Evolutionary conservation across 2,888 invertebrate genomes (phyloP), one percentile per base, ranked within the genome.

Genomic region (Drosophila nr. medialis): DNA sequence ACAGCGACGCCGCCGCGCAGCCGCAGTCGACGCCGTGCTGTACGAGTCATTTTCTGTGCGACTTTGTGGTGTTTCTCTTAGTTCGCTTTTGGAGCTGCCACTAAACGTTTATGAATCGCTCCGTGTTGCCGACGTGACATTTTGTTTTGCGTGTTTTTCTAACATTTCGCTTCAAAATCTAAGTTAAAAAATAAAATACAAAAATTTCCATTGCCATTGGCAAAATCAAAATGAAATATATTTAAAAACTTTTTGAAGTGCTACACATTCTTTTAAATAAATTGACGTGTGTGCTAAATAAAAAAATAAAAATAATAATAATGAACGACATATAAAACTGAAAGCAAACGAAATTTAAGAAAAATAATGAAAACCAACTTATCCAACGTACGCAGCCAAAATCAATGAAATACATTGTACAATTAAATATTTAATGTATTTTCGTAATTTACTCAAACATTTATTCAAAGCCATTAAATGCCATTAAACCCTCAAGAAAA

Each of bases 11-110:
- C 54, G 78, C 80, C 75, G 80, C 80, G 75, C 75, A 72, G 77
- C 75, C 77, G 80, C 72, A 71, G 83, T 58, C 78, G 74, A 67
- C 75, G 76, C 69, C 71, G 63, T 34, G 56, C 69, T 61, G 62
- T 48, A 53, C 45, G 81, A 89, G 89, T 79, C 81, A 75, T 83
- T 84, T 88, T 85, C 85, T 86, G 73, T 79, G 64, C 71, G 86
- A 77, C 79, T 83, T 65, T 68, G 71, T 64, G 77, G 70, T 79
- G 81, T 84, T 86, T 80, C 64, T 62, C 85, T 85, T 81, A 83
- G 73, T 85, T 90, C 70, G 75, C 69, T 86, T 86, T 86, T 75
- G 75, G 81, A 89, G 83, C 90, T 88, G 81, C 66, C 60, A 65
- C 68, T 70, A 77, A 65, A 75, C 81, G 84, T 72, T 71, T 56